phyloP scores from a whole-genome alignment of 2,797 vertebrate genomes.

The Garrulus glandarius region DNA sequence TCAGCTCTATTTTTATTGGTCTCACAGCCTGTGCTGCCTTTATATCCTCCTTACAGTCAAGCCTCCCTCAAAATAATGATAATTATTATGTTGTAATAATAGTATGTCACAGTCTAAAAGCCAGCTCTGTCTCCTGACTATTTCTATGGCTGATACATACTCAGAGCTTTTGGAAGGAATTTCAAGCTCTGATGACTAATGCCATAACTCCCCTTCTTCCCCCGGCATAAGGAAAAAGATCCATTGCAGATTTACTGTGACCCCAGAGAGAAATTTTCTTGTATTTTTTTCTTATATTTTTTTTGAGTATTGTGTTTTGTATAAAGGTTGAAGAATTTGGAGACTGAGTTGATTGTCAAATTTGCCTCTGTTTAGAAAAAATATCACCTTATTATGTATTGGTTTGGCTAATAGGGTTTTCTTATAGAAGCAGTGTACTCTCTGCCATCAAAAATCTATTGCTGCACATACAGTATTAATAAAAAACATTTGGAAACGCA shows the following conservation, averaged over 20 bases:
- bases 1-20: slow-evolving; percentile 39
- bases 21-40: background rate
- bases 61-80: slow-evolving; percentile 19
- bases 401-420: background rate
- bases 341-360: background rate
- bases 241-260: background rate
- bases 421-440: background rate
- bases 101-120: slow-evolving; percentile 22
- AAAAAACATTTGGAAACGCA: slow-evolving; percentile 24
- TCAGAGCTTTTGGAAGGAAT: slow-evolving; percentile 8
- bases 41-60: slow-evolving; percentile 16
- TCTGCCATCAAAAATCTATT: slow-evolving; percentile 34
- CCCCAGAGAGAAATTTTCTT: background rate
- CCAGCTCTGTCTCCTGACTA: background rate
- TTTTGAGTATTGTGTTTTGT: background rate
- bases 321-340: background rate
- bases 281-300: background rate
- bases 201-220: background rate
- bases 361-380: background rate
- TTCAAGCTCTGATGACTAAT: slow-evolving; percentile 24
- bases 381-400: background rate
- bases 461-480: background rate
- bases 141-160: background rate
- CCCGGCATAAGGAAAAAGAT: background rate
- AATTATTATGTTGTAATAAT: slow-evolving; percentile 36